Percentiles rank a stretch among this genome's conserved stretches.
phyloP scores from a whole-genome alignment of 2,113 vertebrate genomes.

The Copsychus sechellarum region DNA sequence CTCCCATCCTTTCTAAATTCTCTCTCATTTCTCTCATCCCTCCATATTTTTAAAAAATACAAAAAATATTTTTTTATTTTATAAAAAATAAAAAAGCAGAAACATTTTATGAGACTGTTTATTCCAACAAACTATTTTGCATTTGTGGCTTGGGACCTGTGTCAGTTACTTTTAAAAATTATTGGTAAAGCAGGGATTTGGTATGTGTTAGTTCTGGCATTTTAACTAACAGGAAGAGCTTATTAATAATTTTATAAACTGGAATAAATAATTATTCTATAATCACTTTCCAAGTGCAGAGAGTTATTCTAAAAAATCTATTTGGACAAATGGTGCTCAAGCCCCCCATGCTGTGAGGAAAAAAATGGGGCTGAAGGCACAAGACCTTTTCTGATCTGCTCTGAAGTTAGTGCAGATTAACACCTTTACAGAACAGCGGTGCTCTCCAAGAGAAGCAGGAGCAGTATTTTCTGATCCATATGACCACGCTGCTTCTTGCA shows the following conservation, averaged over 20 bases:
- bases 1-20: background rate
- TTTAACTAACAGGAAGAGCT: background rate
- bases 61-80: too few relatives aligned
- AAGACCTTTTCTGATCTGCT: background rate
- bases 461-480: background rate
- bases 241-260: background rate
- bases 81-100: background rate
- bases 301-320: background rate
- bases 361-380: background rate
- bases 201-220: background rate
- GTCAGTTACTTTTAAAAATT: background rate
- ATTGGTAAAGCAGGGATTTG: background rate
- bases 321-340: background rate
- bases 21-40: background rate
- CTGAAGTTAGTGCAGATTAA: background rate
- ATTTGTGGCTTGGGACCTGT: background rate
- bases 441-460: background rate
- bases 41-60: background rate
- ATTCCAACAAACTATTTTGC: background rate
- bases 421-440: background rate
- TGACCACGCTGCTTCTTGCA: background rate
- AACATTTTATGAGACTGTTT: background rate
- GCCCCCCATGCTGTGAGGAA: background rate
- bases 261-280: background rate
- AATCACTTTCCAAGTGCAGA: background rate